phyloP scores from a whole-genome alignment of 2,888 invertebrate species.

The Norana najaformis region DNA sequence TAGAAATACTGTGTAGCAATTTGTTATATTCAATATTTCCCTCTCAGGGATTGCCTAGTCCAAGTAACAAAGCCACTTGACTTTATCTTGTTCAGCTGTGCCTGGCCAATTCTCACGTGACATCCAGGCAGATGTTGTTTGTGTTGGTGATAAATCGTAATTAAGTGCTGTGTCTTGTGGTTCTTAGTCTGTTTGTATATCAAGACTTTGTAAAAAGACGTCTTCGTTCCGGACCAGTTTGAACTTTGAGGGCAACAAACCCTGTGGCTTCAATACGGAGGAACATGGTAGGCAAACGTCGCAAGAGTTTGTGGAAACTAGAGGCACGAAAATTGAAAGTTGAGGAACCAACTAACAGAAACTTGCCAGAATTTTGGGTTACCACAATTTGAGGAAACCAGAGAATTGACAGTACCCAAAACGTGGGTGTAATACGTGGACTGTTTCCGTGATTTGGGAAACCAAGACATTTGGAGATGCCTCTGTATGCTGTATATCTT shows the following conservation, averaged over 20 bases:
- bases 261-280: neutral
- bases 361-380: neutral
- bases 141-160: neutral
- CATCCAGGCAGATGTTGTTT: neutral
- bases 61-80: neutral
- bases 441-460: neutral
- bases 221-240: neutral
- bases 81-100: neutral
- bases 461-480: neutral
- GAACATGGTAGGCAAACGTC: neutral
- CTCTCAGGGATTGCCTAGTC: neutral
- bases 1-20: neutral
- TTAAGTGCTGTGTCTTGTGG: neutral
- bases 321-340: neutral
- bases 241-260: neutral
- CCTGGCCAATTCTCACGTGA: neutral
- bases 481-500: neutral
- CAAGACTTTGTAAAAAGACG: neutral
- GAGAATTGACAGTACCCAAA: neutral
- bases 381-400: neutral
- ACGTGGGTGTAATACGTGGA: neutral
- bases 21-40: conserved; percentile 5
- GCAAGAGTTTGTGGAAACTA: neutral
- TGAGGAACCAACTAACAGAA: neutral
- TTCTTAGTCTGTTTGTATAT: neutral